Conservation (phyloP, 2,113 vertebrate genomes). For the Aegotheles bennettii region DNA sequence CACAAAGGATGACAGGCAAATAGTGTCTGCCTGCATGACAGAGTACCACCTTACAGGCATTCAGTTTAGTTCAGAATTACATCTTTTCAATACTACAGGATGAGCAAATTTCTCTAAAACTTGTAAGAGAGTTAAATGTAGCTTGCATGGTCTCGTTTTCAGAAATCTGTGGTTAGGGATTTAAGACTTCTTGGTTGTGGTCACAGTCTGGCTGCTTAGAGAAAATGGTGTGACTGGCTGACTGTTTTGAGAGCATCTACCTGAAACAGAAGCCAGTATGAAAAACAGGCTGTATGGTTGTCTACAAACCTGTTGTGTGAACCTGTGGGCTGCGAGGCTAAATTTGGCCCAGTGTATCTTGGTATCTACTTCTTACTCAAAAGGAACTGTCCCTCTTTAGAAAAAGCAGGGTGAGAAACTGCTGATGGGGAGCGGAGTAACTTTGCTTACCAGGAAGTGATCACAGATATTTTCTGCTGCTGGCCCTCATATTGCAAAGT, state of each 20-base stretch:
- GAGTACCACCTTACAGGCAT: neutral
- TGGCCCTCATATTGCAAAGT: fast-evolving
- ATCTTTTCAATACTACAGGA: neutral
- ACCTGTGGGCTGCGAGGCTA: neutral
- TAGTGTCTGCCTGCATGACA: neutral
- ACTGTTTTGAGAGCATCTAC: neutral
- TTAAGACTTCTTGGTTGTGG: neutral
- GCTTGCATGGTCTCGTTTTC: neutral
- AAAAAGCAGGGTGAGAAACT: neutral
- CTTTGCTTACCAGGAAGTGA: neutral
- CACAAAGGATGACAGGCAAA: neutral
- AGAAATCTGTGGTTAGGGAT: neutral
- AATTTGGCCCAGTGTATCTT: neutral
- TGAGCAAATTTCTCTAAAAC: neutral
- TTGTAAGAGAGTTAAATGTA: neutral
- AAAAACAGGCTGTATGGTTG: neutral
- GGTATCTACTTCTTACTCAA: neutral
- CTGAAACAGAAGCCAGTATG: neutral
- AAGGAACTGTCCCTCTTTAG: neutral
- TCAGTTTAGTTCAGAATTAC: neutral
- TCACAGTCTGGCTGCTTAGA: neutral
- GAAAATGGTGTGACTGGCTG: neutral
- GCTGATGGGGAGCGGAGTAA: neutral
- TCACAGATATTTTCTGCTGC: constrained; percentile 11
- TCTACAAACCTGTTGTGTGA: neutral